A percentile compares a stretch with the other conserved stretches of the same genome.
Conservation (phyloP, 2,113 vertebrate species). For the Crotalus horridus region DNA sequence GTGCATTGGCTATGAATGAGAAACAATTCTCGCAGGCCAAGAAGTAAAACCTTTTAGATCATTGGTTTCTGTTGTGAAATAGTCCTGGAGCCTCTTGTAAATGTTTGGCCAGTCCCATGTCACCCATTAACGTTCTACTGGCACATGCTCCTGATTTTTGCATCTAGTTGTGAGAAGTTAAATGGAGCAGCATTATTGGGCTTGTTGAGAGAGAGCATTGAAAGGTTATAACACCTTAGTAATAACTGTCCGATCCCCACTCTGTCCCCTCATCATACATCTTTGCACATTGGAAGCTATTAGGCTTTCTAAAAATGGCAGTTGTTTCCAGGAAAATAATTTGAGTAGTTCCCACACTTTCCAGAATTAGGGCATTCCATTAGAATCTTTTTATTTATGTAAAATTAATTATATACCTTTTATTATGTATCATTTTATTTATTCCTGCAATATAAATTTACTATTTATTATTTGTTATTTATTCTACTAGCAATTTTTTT, state of each 20-base stretch:
- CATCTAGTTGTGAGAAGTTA: background rate
- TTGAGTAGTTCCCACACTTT: background rate
- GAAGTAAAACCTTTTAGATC: background rate
- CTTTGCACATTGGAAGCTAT: background rate
- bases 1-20: constrained; percentile 5
- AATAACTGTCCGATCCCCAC: background rate
- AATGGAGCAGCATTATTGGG: background rate
- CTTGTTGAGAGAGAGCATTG: background rate
- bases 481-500: background rate
- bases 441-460: background rate
- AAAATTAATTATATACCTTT: background rate
- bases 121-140: background rate
- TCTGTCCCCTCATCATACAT: background rate
- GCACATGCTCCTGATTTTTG: background rate
- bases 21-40: background rate
- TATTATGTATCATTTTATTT: background rate
- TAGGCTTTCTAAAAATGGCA: background rate
- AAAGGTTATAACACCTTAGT: background rate
- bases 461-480: background rate
- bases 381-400: background rate
- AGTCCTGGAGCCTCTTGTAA: background rate
- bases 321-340: background rate
- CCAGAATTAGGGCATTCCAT: no score
- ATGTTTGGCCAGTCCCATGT: background rate
- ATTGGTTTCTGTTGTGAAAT: constrained; percentile 25